phyloP scores from a whole-genome alignment of 2,888 invertebrate species.

The Corbicula japonica region DNA sequence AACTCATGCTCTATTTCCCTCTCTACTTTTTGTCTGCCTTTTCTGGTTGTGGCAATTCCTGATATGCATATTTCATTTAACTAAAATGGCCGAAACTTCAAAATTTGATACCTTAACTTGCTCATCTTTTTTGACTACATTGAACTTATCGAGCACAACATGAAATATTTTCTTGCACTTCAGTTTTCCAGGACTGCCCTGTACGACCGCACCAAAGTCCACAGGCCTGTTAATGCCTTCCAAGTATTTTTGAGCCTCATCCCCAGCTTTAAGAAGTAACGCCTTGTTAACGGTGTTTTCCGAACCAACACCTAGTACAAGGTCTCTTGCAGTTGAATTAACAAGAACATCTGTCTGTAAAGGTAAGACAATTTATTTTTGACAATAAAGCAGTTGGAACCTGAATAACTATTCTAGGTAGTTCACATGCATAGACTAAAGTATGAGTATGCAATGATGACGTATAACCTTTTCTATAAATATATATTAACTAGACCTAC shows the following conservation, averaged over 20 bases:
- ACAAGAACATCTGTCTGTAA: slow-evolving; percentile 16
- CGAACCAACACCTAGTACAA: background rate
- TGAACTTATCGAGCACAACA: background rate
- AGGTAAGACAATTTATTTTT: background rate
- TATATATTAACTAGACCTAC: too few species aligned
- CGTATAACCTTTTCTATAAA: too few species aligned
- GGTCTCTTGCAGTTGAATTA: background rate
- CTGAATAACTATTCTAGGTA: too few species aligned
- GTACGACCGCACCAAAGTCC: background rate
- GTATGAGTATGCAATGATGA: too few species aligned
- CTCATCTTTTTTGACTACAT: background rate
- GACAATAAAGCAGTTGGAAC: background rate
- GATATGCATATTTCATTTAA: too few species aligned
- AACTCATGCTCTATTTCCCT: background rate
- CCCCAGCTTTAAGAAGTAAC: background rate
- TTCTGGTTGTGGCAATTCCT: background rate
- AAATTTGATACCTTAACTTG: slow-evolving; percentile 4
- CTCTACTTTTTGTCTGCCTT: background rate
- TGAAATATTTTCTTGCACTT: slow-evolving; percentile 5
- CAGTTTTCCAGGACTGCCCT: slow-evolving; percentile 2
- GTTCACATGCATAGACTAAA: too few species aligned
- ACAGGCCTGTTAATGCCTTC: background rate
- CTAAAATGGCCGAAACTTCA: too few species aligned
- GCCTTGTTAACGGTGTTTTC: background rate
- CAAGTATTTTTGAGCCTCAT: background rate